These are phyloP conservation scores for Pseudorectes ferrugineus DNA, from an alignment of 2,113 vertebrate species.

Conservation along the genomic window DNA sequence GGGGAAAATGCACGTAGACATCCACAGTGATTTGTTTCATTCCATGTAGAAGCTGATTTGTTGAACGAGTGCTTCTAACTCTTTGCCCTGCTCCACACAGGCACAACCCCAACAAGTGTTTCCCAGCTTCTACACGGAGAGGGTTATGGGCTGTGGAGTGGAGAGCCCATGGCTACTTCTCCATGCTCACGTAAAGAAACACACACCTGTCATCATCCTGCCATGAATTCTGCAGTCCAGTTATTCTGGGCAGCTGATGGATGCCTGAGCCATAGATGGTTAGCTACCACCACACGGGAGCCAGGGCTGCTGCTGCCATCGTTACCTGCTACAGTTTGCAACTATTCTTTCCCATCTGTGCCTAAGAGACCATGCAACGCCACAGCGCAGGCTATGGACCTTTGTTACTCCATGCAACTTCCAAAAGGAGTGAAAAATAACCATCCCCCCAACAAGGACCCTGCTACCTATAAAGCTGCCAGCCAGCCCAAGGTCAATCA, in stretches of 20 bases:
- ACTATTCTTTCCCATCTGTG: rapidly evolving
- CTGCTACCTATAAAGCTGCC: not conserved
- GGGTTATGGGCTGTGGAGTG: rapidly evolving
- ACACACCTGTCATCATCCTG: rapidly evolving
- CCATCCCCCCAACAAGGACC: rapidly evolving
- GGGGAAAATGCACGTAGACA: not conserved
- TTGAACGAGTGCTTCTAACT: not conserved
- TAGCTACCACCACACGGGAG: not conserved
- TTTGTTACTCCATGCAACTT: not conserved
- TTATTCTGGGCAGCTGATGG: not conserved
- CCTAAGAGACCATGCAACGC: rapidly evolving
- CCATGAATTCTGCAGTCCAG: not conserved
- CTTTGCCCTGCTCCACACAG: rapidly evolving
- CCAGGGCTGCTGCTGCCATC: not conserved
- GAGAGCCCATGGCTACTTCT: not conserved
- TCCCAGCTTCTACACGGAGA: rapidly evolving
- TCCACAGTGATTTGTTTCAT: not conserved
- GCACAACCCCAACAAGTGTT: not conserved
- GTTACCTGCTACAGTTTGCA: not conserved
- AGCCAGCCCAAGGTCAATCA: rapidly evolving
- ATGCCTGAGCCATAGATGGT: not conserved
- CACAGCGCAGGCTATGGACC: rapidly evolving
- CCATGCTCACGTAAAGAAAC: rapidly evolving
- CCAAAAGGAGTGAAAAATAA: not conserved
- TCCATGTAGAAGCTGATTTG: not conserved